Evolutionary conservation across 2,888 invertebrate genomes (phyloP).

Genomic region (Nephrotoma appendiculata): DNA sequence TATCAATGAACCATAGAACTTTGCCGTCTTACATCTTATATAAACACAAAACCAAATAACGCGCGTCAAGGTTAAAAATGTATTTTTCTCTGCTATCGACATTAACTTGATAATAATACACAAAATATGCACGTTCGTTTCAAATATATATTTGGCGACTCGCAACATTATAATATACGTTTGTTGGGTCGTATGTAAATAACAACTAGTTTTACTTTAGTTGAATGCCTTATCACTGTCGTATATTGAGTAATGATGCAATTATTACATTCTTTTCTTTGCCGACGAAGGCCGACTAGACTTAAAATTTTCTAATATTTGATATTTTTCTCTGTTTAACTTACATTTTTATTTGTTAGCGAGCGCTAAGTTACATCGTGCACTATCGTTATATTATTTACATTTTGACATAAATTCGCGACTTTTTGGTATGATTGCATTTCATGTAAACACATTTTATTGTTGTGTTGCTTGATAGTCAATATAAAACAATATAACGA

Average conservation of each 20-base stretch:
- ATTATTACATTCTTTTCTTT: not conserved
- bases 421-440: not conserved
- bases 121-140: not conserved
- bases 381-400: not conserved
- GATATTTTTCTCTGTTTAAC: not conserved
- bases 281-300: not conserved
- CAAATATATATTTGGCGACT: not conserved
- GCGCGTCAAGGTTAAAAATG: not conserved
- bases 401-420: not conserved
- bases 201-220: not conserved
- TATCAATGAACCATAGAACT: not conserved
- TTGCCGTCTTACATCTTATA: not conserved
- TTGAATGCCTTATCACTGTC: not conserved
- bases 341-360: not conserved
- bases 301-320: not conserved
- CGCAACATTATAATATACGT: not conserved
- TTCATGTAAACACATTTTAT: not conserved
- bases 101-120: not conserved
- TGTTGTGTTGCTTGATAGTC: not conserved
- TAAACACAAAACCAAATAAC: not conserved
- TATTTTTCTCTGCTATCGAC: not conserved
- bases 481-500: not conserved
- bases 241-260: not conserved
- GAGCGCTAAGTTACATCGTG: not conserved
- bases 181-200: not conserved